Percentiles rank a stretch among this genome's conserved stretches.
Conservation (phyloP, 1,140 invertebrate genomes). For the Lethocerus indicus region DNA sequence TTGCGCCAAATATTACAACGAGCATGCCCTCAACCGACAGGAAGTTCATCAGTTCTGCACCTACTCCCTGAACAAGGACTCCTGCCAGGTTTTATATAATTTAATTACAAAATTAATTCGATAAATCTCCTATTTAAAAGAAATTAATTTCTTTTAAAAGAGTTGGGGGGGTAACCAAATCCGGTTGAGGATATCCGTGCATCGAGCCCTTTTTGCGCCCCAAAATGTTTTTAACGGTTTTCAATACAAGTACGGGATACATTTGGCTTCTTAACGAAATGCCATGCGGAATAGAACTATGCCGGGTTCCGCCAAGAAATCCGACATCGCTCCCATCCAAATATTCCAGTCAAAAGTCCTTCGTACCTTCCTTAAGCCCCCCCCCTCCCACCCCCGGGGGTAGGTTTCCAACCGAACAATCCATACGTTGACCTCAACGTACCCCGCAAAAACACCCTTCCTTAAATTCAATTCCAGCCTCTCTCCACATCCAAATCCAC, state of each 20-base stretch:
- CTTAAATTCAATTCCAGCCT: too few species aligned
- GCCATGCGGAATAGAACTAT: too few species aligned
- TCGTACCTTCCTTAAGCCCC: too few species aligned
- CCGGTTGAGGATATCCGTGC: background rate
- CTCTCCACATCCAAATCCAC: too few species aligned
- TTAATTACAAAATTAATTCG: slow-evolving; percentile 8
- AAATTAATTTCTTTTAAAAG: background rate
- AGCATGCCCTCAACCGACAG: slow-evolving; percentile 9
- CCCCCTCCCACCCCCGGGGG: too few species aligned
- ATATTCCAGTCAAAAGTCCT: too few species aligned
- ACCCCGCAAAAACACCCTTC: too few species aligned
- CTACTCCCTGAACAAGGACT: slow-evolving; percentile 36
- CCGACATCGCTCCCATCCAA: too few species aligned
- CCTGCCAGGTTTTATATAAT: slow-evolving; percentile 32
- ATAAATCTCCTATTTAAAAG: background rate
- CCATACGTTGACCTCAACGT: too few species aligned
- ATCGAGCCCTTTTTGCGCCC: background rate
- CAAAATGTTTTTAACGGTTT: background rate
- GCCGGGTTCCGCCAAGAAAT: too few species aligned
- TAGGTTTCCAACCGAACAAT: too few species aligned
- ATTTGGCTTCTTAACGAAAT: background rate
- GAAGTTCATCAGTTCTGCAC: slow-evolving; percentile 42
- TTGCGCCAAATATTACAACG: slow-evolving; percentile 24
- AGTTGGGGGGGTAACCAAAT: background rate
- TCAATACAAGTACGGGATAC: background rate